Conservation (phyloP, 1,140 invertebrate species). For the Papilio polytes region DNA sequence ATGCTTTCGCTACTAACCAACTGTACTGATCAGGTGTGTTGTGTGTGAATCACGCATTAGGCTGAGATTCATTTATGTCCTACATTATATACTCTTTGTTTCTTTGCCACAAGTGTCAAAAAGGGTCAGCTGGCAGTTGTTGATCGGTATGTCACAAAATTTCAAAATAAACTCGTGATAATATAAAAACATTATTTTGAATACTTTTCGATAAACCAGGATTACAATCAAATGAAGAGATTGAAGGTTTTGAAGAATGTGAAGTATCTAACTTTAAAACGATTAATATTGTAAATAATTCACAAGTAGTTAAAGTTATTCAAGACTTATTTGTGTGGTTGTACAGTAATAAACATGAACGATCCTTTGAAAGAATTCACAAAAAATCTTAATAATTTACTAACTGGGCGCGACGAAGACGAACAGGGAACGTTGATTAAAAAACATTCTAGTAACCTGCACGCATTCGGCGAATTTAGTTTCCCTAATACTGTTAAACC, state of each 20-base stretch:
- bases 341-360: slow-evolving; percentile 44
- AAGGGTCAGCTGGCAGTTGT: too few relatives aligned
- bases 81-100: too few relatives aligned
- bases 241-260: background rate
- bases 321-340: slow-evolving; percentile 10
- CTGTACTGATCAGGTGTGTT: too few relatives aligned
- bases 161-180: too few relatives aligned
- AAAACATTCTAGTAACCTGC: slow-evolving; percentile 78
- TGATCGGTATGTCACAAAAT: too few relatives aligned
- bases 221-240: background rate
- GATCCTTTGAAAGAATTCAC: slow-evolving; percentile 54
- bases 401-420: slow-evolving; percentile 52
- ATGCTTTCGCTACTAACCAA: too few relatives aligned
- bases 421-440: slow-evolving; percentile 71
- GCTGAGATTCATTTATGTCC: too few relatives aligned
- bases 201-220: too few relatives aligned
- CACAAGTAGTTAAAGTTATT: background rate
- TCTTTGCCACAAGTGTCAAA: too few relatives aligned
- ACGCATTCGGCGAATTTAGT: slow-evolving; percentile 81
- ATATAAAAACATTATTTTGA: too few relatives aligned
- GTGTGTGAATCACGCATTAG: too few relatives aligned
- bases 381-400: slow-evolving; percentile 55
- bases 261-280: background rate
- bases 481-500: slow-evolving; percentile 79
- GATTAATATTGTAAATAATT: background rate